A percentile compares a stretch with the other conserved stretches of the same genome.
Evolutionary conservation across 2,113 vertebrate species (phyloP).

Genomic region (Atherinomorus stipes): DNA sequence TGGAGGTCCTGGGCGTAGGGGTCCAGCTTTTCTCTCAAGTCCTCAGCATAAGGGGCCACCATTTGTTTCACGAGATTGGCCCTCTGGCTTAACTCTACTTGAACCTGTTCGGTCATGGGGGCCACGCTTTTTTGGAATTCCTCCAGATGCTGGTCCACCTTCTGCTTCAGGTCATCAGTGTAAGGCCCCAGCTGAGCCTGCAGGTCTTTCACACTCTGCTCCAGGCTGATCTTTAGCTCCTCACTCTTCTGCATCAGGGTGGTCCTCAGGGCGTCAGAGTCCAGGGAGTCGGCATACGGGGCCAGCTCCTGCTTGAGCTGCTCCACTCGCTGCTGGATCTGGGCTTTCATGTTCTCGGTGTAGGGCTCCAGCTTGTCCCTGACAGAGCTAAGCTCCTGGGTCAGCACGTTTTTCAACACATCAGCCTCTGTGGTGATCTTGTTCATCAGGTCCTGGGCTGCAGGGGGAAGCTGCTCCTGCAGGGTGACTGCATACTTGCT

Average conservation of each 20-base stretch:
- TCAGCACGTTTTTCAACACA: constrained; percentile 69
- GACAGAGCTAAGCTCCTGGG: constrained; percentile 72
- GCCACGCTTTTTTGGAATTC: constrained; percentile 76
- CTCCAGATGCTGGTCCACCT: constrained; percentile 71
- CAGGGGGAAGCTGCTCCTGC: constrained; percentile 63
- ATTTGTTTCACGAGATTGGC: constrained; percentile 70
- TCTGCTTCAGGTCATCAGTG: constrained; percentile 69
- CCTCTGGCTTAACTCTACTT: constrained; percentile 68
- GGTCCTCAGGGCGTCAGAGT: constrained; percentile 65
- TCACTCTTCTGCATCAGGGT: constrained; percentile 71
- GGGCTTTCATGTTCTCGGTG: constrained; percentile 82
- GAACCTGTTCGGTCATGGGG: constrained; percentile 76
- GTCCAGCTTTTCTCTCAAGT: constrained; percentile 70
- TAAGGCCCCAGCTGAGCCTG: constrained; percentile 75
- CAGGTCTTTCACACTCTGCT: constrained; percentile 74
- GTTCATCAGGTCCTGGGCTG: constrained; percentile 66
- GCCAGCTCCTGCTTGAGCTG: constrained; percentile 70
- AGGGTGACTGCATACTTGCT: constrained; percentile 72
- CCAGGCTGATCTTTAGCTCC: constrained; percentile 71
- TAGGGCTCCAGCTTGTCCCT: constrained; percentile 74
- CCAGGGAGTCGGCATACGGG: constrained; percentile 65
- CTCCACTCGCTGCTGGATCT: constrained; percentile 84
- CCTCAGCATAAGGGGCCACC: constrained; percentile 76
- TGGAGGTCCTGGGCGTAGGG: constrained; percentile 77
- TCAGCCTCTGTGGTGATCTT: constrained; percentile 73